Conservation (phyloP, 2,888 invertebrate genomes). For the Stratiomys singularior region DNA sequence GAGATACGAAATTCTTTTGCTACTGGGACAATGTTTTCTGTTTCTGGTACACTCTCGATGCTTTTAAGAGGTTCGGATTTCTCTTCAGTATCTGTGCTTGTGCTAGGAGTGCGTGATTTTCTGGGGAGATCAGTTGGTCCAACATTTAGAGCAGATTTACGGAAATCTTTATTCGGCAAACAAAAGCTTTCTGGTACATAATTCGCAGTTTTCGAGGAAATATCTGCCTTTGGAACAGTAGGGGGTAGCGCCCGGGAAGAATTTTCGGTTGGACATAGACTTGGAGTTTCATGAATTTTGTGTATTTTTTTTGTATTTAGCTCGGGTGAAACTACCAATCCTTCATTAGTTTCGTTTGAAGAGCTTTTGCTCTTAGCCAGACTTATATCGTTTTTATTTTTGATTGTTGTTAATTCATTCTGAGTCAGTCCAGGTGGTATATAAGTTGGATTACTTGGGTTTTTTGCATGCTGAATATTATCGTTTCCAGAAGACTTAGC, state of each 20-base stretch:
- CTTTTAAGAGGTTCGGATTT: slow-evolving; percentile 50
- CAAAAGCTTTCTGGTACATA: slow-evolving; percentile 66
- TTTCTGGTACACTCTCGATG: too few relatives aligned
- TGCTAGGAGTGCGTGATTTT: slow-evolving; percentile 64
- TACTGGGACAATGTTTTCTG: too few relatives aligned
- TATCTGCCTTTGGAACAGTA: slow-evolving; percentile 58
- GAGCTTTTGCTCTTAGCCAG: neutral
- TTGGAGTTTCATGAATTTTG: slow-evolving; percentile 53
- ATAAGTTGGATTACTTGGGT: too few relatives aligned
- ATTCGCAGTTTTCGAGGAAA: slow-evolving; percentile 61
- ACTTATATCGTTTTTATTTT: slow-evolving; percentile 58
- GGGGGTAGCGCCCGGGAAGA: slow-evolving; percentile 56
- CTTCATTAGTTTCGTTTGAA: slow-evolving; percentile 52
- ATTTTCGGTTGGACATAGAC: slow-evolving; percentile 58
- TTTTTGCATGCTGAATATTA: slow-evolving; percentile 54
- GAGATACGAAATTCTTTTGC: too few relatives aligned
- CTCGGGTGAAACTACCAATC: too few relatives aligned
- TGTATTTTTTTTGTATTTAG: slow-evolving; percentile 52
- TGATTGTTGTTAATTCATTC: too few relatives aligned
- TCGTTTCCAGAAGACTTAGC: slow-evolving; percentile 64
- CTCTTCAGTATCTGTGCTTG: slow-evolving; percentile 62
- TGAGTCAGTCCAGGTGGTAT: too few relatives aligned
- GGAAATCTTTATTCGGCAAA: slow-evolving; percentile 75
- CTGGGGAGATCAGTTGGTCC: slow-evolving; percentile 65
- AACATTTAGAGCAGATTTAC: slow-evolving; percentile 79